Evolutionary conservation across 2,888 invertebrate genomes (phyloP).

Genomic region (Hirtodrosophila cameraria): DNA sequence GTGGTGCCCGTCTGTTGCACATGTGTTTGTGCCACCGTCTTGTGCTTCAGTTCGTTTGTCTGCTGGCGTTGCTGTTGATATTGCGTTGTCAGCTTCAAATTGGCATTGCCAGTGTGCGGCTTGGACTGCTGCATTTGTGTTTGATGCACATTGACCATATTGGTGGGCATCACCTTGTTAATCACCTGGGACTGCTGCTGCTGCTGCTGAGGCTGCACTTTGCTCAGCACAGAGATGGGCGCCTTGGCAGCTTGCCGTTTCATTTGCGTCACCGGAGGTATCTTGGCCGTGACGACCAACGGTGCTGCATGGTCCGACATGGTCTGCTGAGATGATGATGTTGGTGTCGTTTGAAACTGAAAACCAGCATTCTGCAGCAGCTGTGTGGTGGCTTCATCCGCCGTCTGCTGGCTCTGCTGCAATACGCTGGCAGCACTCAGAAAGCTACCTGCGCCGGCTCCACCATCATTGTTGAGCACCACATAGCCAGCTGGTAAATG

Average conservation of each 20-base stretch:
- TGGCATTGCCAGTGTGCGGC: neutral
- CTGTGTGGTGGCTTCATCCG: slow-evolving; percentile 67
- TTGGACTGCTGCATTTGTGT: slow-evolving; percentile 38
- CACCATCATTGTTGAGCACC: slow-evolving; percentile 86
- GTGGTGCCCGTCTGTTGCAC: slow-evolving; percentile 48
- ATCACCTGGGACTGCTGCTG: slow-evolving; percentile 72
- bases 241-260: slow-evolving; percentile 65
- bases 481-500: slow-evolving; percentile 90
- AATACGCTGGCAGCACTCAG: slow-evolving; percentile 66
- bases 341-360: slow-evolving; percentile 58
- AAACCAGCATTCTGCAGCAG: slow-evolving; percentile 65
- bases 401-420: slow-evolving; percentile 55
- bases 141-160: slow-evolving; percentile 55
- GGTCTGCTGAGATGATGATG: slow-evolving; percentile 38
- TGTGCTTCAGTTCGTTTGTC: slow-evolving; percentile 53
- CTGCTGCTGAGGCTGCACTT: slow-evolving; percentile 73
- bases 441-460: slow-evolving; percentile 30
- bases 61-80: slow-evolving; percentile 37
- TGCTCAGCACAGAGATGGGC: slow-evolving; percentile 64
- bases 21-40: slow-evolving; percentile 28
- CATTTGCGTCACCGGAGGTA: slow-evolving; percentile 73
- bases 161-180: slow-evolving; percentile 81
- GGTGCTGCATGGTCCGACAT: slow-evolving; percentile 55
- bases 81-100: slow-evolving; percentile 29
- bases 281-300: slow-evolving; percentile 67